A percentile compares a stretch with the other conserved stretches of the same genome.
phyloP scores from a whole-genome alignment of 1,140 invertebrate genomes.

The Ostrea edulis region DNA sequence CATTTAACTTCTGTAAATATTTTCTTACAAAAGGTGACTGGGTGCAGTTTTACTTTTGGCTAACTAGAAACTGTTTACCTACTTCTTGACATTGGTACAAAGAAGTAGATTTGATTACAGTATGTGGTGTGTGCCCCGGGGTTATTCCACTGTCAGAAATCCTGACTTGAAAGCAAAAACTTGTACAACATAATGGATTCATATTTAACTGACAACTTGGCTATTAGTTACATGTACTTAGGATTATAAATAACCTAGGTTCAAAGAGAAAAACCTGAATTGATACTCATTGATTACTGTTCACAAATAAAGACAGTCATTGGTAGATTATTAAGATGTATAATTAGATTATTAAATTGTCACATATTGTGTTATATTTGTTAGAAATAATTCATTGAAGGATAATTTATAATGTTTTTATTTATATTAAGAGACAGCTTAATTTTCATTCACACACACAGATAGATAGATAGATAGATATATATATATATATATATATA shows the following conservation, averaged over 20 bases:
- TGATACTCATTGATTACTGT: background rate
- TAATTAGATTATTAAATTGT: too few relatives aligned
- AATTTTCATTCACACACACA: too few relatives aligned
- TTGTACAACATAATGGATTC: constrained; percentile 4
- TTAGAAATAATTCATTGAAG: too few relatives aligned
- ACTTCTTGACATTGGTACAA: background rate
- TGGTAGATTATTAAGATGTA: background rate
- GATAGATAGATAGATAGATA: too few relatives aligned
- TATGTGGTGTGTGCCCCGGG: background rate
- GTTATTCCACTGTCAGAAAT: background rate
- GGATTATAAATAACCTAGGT: background rate
- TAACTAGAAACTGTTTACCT: background rate
- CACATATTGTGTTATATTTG: too few relatives aligned
- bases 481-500: too few relatives aligned
- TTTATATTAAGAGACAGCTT: too few relatives aligned
- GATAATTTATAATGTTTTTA: too few relatives aligned
- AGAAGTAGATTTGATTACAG: background rate
- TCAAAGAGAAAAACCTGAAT: background rate
- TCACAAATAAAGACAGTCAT: background rate
- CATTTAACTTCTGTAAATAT: constrained; percentile 36
- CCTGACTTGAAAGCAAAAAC: constrained; percentile 2
- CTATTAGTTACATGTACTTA: background rate
- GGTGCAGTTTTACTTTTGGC: constrained; percentile 31
- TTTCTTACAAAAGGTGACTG: constrained; percentile 33
- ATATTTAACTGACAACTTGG: constrained; percentile 10